phyloP scores from a whole-genome alignment of 2,797 vertebrate species.

The Danio kyathit region DNA sequence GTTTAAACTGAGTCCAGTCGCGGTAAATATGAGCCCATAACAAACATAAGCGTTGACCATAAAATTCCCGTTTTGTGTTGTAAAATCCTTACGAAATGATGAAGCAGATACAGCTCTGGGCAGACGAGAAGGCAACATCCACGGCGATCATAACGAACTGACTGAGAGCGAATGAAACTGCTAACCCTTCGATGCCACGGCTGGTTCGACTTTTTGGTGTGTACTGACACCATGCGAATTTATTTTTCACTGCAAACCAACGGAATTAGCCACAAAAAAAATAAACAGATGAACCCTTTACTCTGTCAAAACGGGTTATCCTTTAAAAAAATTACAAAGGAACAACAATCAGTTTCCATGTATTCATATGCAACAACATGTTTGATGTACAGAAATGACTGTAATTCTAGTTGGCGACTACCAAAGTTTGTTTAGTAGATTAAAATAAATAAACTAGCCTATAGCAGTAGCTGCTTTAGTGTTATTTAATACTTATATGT shows the following conservation, averaged over 20 bases:
- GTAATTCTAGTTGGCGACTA: too few species aligned
- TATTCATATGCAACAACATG: too few species aligned
- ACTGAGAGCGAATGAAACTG: not conserved
- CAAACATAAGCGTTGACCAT: not conserved
- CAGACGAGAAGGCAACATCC: not conserved
- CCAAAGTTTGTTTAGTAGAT: too few species aligned
- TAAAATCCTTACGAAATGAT: not conserved
- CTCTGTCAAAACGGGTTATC: too few species aligned
- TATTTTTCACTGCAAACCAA: conserved; percentile 33
- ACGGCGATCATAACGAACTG: not conserved
- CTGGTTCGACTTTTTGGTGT: conserved; percentile 16
- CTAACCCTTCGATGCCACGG: not conserved
- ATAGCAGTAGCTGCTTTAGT: too few species aligned
- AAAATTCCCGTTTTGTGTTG: not conserved
- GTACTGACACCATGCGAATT: conserved; percentile 61
- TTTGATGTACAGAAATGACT: too few species aligned
- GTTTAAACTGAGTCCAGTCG: not conserved
- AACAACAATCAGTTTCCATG: too few species aligned
- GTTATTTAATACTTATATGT: too few species aligned
- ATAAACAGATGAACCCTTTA: too few species aligned
- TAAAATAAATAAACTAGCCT: too few species aligned
- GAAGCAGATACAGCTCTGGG: not conserved
- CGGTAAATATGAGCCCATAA: not conserved
- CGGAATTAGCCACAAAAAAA: too few species aligned
- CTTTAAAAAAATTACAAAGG: too few species aligned